Evolutionary conservation across 2,797 vertebrate genomes (phyloP).

Genomic region (Tauraco hartlaubi): DNA sequence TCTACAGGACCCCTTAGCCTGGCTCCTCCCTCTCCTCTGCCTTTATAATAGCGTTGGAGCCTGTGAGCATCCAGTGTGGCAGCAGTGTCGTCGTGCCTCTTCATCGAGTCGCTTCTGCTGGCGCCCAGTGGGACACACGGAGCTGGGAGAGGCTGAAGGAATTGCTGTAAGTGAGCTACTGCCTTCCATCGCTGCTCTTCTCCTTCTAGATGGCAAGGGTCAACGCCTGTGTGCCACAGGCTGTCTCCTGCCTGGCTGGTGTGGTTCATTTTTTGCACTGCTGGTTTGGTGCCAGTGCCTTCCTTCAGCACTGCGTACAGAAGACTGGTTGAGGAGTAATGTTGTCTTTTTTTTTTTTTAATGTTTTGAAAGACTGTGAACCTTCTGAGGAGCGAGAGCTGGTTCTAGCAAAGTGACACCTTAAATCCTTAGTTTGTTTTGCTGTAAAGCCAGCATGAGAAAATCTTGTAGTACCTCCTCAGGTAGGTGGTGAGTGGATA

Average conservation of each 20-base stretch:
- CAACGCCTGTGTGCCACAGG: background rate
- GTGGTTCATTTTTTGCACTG: background rate
- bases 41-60: background rate
- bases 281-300: background rate
- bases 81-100: background rate
- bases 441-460: background rate
- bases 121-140: background rate
- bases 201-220: background rate
- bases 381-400: background rate
- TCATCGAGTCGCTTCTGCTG: background rate
- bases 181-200: background rate
- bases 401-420: background rate
- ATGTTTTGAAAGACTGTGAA: background rate
- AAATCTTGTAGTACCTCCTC: background rate
- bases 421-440: background rate
- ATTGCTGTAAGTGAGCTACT: slow-evolving; percentile 7
- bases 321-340: background rate
- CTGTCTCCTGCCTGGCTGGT: background rate
- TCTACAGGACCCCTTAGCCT: background rate
- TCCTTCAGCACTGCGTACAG: background rate
- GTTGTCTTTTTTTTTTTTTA: background rate
- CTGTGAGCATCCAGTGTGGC: background rate
- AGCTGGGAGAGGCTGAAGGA: background rate
- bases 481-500: background rate
- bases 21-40: slow-evolving; percentile 32